A percentile compares a stretch with the other conserved stretches of the same genome.
phyloP scores from a whole-genome alignment of 1,140 invertebrate species.

The Gonatopus flavifemur region DNA sequence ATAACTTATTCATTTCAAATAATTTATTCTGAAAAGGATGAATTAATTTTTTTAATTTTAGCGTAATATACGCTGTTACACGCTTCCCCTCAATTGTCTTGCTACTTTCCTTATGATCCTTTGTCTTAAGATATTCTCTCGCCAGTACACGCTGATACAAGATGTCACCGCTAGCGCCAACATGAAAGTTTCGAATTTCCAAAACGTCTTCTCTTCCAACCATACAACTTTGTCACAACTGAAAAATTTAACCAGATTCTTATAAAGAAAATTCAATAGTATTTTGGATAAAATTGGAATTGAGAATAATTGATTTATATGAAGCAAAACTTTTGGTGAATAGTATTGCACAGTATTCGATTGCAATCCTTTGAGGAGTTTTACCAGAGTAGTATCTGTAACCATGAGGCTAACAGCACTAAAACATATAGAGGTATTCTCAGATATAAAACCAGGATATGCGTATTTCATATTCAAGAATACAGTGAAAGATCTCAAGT shows the following conservation, averaged over 20 bases:
- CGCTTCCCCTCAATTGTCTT: slow-evolving; percentile 55
- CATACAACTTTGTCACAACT: slow-evolving; percentile 70
- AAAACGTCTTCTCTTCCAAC: slow-evolving; percentile 77
- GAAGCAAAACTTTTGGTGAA: too few species aligned
- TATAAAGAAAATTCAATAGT: background rate
- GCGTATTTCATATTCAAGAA: too few species aligned
- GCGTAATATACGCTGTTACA: slow-evolving; percentile 33
- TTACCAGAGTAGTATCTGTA: too few species aligned
- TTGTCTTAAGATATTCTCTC: slow-evolving; percentile 63
- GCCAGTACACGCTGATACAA: slow-evolving; percentile 58
- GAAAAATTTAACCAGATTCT: slow-evolving; percentile 29
- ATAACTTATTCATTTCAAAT: slow-evolving; percentile 44
- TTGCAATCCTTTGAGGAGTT: too few species aligned
- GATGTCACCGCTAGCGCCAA: slow-evolving; percentile 69
- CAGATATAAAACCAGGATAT: too few species aligned
- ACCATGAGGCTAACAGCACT: too few species aligned
- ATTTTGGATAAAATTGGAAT: too few species aligned
- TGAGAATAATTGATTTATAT: too few species aligned
- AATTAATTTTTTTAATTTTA: background rate
- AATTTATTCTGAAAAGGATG: too few species aligned
- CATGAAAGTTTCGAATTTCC: slow-evolving; percentile 79
- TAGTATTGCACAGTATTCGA: too few species aligned
- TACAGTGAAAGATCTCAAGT: too few species aligned
- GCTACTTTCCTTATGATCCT: slow-evolving; percentile 65
- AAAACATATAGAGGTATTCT: too few species aligned